A percentile compares a stretch with the other conserved stretches of the same genome.
Evolutionary conservation across 1,140 invertebrate species (phyloP).

Genomic region (Trachymyrmex septentrionalis): DNA sequence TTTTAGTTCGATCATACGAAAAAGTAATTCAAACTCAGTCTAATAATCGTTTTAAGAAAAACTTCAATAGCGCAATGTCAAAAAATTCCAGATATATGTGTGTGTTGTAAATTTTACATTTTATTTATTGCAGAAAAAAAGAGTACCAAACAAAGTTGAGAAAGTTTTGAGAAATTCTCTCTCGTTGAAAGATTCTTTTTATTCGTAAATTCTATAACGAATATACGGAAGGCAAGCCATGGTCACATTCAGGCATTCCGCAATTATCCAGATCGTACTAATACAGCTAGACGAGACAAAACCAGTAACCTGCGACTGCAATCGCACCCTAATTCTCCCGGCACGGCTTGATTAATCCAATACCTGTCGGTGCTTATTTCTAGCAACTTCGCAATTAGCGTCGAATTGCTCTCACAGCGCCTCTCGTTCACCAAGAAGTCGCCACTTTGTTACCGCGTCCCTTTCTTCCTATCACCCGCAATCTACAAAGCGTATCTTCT

Average conservation of each 20-base stretch:
- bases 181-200: not conserved
- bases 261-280: conserved; percentile 12
- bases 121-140: not conserved
- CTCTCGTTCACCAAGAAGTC: conserved; percentile 5
- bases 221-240: not conserved
- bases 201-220: not conserved
- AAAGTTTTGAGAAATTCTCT: not conserved
- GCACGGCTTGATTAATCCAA: conserved; percentile 78
- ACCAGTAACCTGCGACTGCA: conserved; percentile 43
- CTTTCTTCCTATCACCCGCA: conserved; percentile 1
- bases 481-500: not conserved
- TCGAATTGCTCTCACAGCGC: conserved; percentile 28
- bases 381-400: conserved; percentile 55
- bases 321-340: conserved; percentile 73
- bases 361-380: conserved; percentile 63
- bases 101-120: not conserved
- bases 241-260: not conserved
- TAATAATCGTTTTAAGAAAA: not conserved
- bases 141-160: not conserved
- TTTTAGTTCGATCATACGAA: too few species aligned
- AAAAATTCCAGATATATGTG: not conserved
- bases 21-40: not conserved
- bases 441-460: not conserved
- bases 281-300: conserved; percentile 34
- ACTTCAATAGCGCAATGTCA: not conserved